Conservation (phyloP, 2,797 vertebrate genomes). For the Melanotaenia trifasciata region DNA sequence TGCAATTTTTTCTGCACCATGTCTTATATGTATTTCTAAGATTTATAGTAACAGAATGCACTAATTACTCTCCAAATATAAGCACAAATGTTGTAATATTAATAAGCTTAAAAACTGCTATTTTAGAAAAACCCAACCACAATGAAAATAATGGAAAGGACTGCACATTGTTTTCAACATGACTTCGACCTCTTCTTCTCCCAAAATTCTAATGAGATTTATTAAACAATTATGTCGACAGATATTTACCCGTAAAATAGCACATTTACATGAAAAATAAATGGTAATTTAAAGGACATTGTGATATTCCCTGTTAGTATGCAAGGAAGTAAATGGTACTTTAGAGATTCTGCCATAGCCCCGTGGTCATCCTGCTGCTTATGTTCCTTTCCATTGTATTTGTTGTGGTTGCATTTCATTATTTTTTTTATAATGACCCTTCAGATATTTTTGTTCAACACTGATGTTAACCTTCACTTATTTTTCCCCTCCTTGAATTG, state of each 20-base stretch:
- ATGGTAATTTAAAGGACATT: conserved; percentile 39
- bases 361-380: conserved; percentile 36
- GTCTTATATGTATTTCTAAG: conserved; percentile 67
- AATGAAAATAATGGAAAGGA: conserved; percentile 58
- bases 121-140: conserved; percentile 45
- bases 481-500: conserved; percentile 4
- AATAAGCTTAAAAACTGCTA: conserved; percentile 49
- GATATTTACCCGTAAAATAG: conserved; percentile 31
- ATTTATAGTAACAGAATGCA: conserved; percentile 78
- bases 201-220: conserved; percentile 25
- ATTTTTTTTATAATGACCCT: conserved; percentile 35
- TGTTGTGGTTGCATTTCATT: conserved; percentile 50
- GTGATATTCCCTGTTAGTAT: conserved; percentile 35
- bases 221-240: conserved; percentile 25
- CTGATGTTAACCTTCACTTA: conserved; percentile 51
- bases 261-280: conserved; percentile 46
- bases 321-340: conserved; percentile 37
- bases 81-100: conserved; percentile 71
- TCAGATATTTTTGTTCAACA: conserved; percentile 43
- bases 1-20: conserved; percentile 55
- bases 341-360: conserved; percentile 27
- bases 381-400: conserved; percentile 61
- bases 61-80: conserved; percentile 70
- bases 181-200: conserved; percentile 36
- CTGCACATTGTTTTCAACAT: conserved; percentile 17